These are phyloP conservation scores for Alces alces DNA, from an alignment of 2,113 vertebrate species.

Conservation along the genomic window DNA sequence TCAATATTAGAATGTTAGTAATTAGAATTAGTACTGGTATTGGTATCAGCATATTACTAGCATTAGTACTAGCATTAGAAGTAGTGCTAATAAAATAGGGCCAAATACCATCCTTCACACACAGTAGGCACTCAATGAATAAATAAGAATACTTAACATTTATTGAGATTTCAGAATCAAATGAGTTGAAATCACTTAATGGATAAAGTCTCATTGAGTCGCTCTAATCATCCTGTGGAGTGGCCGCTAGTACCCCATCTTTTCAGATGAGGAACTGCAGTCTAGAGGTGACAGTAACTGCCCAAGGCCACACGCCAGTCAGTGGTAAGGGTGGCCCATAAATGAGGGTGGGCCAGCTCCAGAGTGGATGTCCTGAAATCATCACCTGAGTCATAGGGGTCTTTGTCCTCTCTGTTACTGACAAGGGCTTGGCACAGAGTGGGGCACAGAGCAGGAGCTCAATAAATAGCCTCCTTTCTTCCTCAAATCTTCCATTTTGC, in stretches of 20 bases:
- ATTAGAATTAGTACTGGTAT: not conserved
- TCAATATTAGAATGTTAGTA: not conserved
- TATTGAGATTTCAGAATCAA: conserved; percentile 2
- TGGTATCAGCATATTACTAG: not conserved
- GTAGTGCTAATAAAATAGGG: not conserved
- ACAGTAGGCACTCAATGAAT: not conserved
- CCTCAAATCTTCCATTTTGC: conserved; percentile 7
- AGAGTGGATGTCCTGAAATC: not conserved
- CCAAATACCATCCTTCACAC: not conserved
- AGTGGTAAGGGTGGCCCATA: not conserved
- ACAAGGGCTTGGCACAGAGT: not conserved
- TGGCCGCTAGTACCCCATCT: not conserved
- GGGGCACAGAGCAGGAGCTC: not conserved
- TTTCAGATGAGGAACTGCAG: not conserved
- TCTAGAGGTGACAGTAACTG: not conserved
- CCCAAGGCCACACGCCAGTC: not conserved
- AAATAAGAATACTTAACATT: not conserved
- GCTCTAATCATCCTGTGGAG: not conserved
- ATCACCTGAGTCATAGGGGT: not conserved
- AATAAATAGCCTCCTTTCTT: not conserved
- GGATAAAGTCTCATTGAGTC: not conserved
- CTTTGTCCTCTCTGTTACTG: not conserved
- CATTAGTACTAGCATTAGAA: not conserved
- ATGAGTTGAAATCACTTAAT: not conserved
- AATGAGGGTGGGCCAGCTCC: not conserved